Evolutionary conservation across 2,113 vertebrate species (phyloP).

Genomic region (Tonatia bakeri): DNA sequence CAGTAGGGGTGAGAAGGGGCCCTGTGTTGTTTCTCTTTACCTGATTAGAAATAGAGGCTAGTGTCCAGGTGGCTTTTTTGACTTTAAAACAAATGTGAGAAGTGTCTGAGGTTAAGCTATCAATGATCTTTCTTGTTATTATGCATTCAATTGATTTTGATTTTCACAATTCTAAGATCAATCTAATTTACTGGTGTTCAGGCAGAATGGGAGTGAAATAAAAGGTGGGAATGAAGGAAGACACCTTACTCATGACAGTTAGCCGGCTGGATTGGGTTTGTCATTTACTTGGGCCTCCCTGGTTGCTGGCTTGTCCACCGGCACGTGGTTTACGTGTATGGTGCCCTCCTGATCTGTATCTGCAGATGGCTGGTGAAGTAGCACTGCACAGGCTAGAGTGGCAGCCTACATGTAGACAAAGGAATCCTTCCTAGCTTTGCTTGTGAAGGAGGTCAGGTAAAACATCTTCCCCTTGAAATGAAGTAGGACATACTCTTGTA

Average conservation of each 20-base stretch:
- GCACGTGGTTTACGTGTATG: not conserved
- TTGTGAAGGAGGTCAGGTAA: not conserved
- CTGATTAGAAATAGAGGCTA: not conserved
- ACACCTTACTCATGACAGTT: not conserved
- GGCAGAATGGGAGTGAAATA: not conserved
- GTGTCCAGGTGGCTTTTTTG: not conserved
- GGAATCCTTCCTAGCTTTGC: not conserved
- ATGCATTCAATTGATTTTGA: not conserved
- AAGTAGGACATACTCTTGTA: not conserved
- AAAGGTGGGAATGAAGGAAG: not conserved
- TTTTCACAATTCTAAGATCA: not conserved
- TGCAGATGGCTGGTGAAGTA: not conserved
- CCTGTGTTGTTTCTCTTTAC: not conserved
- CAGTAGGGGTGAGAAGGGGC: not conserved
- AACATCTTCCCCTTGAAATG: not conserved
- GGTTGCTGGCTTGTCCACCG: too few relatives aligned
- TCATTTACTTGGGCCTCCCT: not conserved
- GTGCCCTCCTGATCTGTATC: not conserved
- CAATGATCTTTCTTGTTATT: not conserved
- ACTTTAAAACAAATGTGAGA: not conserved
- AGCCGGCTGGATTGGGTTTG: not conserved
- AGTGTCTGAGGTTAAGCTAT: not conserved
- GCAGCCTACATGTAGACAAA: not conserved
- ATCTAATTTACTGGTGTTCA: not conserved
- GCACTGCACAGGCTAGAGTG: not conserved